Evolutionary conservation across 2,113 vertebrate genomes (phyloP).

Genomic region (Bubalus kerabau): DNA sequence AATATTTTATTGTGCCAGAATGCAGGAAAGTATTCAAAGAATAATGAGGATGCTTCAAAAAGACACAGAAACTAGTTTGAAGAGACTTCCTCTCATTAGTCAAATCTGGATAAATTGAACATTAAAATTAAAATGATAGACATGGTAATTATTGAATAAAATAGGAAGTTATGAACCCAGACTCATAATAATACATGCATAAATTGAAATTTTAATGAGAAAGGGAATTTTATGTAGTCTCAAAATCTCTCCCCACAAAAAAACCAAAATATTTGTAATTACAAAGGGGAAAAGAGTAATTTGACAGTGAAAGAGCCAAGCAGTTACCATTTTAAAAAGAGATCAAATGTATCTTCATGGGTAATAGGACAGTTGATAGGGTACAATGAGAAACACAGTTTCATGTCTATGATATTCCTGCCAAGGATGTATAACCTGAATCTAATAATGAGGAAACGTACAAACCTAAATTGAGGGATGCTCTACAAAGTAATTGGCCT

Average conservation of each 20-base stretch:
- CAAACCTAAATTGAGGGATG: background rate
- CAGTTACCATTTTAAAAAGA: background rate
- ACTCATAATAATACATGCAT: background rate
- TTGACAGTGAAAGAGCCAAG: background rate
- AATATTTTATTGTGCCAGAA: background rate
- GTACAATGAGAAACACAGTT: background rate
- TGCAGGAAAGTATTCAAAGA: background rate
- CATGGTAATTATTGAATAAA: background rate
- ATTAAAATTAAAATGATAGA: background rate
- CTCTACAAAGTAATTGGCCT: background rate
- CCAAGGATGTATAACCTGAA: background rate
- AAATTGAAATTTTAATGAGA: background rate
- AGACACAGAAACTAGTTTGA: background rate
- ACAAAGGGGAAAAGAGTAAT: background rate
- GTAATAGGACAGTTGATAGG: background rate
- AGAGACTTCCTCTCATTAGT: background rate
- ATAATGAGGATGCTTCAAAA: background rate
- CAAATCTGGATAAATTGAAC: background rate
- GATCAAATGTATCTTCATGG: background rate
- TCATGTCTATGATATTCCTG: background rate
- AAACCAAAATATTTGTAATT: background rate
- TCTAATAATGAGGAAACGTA: background rate
- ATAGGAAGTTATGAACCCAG: background rate
- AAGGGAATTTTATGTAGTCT: background rate
- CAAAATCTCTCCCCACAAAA: background rate